Base-by-base conservation (phyloP, 2,797 vertebrate genomes). In the Micrastur ruficollis region DNA sequence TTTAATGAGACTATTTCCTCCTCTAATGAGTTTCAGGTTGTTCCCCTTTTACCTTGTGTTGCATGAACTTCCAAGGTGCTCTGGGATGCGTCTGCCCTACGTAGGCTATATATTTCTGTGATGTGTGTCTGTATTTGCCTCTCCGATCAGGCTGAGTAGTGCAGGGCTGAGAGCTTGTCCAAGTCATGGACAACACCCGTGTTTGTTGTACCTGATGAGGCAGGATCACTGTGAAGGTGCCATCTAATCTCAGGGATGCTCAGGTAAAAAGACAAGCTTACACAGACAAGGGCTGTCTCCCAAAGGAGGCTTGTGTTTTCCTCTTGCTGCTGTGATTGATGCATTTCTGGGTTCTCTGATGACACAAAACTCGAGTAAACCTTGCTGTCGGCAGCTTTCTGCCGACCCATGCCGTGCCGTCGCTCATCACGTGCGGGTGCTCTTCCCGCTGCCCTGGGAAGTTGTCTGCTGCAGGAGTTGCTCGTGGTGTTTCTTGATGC, bases 381-480 rank as follows among this genome's bases (percentile, higher is more conserved):
- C 47, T n/a, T 76, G 58, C 40, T 68, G 50, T 23, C n/a, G n/a
- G 70, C 62, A 81, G 36, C 68, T 74, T 40, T 52, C 55, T 26
- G 62, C n/a, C n/a, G 46, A 23, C 56, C 62, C 18, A 18, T 21
- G 46, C 75, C 23, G 2, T 14, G 53, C 52, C 8, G 6, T 34
- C 12, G 5, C 36, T 47, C 5, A 1, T 42, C 49, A 7, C 4
- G 1, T 3, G 5, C 38, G 73, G 53, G 34, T 73, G 40, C 52
- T 85, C 21, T 72, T n/a, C 38, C 53, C 1, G 4, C 26, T 56
- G 63, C 44, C 44, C 7, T 8, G 44, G 44, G 44, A 44, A 18
- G 44, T 19, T 44, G 14, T 9, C 46, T 11, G 2, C 31, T 2
- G n/a, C 1, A 0, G 38, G 56, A 84, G 8, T 3, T 56, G 49